Evolutionary conservation across 1,140 invertebrate genomes (phyloP).

Genomic region (Meloidogyne chitwoodi): DNA sequence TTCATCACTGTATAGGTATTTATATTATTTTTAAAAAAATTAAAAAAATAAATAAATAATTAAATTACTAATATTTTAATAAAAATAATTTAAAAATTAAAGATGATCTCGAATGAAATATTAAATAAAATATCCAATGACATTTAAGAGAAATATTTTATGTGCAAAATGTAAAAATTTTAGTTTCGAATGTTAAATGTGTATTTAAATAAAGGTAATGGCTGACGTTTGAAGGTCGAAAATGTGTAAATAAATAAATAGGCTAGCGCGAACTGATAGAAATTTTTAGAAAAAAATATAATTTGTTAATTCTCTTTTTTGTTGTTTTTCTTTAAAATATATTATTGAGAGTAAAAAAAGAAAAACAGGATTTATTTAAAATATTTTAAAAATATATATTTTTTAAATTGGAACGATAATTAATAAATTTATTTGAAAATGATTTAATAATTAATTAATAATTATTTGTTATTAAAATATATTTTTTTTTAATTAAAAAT

Average conservation of each 20-base stretch:
- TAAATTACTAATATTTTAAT: neutral
- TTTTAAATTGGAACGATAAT: too few relatives aligned
- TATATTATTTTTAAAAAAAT: too few relatives aligned
- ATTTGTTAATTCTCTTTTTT: neutral
- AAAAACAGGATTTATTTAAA: neutral
- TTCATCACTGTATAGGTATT: too few relatives aligned
- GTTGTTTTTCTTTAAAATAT: neutral
- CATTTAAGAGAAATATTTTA: neutral
- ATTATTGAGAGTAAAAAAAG: neutral
- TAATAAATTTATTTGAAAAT: too few relatives aligned
- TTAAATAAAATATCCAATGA: neutral
- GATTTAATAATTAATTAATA: too few relatives aligned
- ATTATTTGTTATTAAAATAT: too few relatives aligned
- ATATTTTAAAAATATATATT: neutral
- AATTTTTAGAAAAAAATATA: neutral
- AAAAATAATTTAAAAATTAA: neutral
- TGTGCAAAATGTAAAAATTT: neutral
- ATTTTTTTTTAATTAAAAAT: too few relatives aligned
- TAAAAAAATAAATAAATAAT: neutral
- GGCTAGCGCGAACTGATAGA: neutral
- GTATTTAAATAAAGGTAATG: too few relatives aligned
- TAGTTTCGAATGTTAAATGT: neutral
- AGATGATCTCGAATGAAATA: neutral
- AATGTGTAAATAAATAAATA: neutral
- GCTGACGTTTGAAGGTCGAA: neutral